Evolutionary conservation across 2,113 vertebrate genomes (phyloP).

Genomic region (Hippolais icterina): DNA sequence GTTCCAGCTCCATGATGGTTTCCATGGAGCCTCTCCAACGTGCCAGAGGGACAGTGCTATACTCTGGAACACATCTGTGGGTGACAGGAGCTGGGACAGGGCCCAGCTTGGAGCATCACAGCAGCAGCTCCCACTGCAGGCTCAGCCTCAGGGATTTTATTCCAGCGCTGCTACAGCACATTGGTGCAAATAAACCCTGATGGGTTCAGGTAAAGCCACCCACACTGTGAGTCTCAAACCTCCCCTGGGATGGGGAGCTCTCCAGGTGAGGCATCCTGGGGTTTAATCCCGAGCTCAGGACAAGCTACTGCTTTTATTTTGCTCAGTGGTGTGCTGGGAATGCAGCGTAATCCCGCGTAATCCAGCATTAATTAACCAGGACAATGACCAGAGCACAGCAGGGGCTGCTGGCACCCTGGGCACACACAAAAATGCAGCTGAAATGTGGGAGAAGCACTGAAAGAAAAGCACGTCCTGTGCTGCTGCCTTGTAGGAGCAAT

Average conservation of each 20-base stretch:
- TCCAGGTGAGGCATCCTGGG: neutral
- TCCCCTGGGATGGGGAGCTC: neutral
- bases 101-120: neutral
- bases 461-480: neutral
- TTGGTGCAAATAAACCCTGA: neutral
- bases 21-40: neutral
- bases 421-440: neutral
- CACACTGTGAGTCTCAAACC: neutral
- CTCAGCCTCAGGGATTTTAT: neutral
- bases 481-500: neutral
- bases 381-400: neutral
- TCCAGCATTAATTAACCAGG: neutral
- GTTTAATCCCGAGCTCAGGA: neutral
- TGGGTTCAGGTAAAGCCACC: neutral
- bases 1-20: neutral
- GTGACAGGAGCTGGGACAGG: neutral
- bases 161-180: neutral
- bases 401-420: neutral
- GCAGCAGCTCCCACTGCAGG: neutral
- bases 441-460: accelerated
- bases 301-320: neutral
- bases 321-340: neutral
- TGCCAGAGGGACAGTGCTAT: neutral
- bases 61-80: neutral
- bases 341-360: accelerated